A percentile compares a stretch with the other conserved stretches of the same genome.
phyloP scores from a whole-genome alignment of 1,140 invertebrate genomes.

The Parasteatoda tepidariorum region DNA sequence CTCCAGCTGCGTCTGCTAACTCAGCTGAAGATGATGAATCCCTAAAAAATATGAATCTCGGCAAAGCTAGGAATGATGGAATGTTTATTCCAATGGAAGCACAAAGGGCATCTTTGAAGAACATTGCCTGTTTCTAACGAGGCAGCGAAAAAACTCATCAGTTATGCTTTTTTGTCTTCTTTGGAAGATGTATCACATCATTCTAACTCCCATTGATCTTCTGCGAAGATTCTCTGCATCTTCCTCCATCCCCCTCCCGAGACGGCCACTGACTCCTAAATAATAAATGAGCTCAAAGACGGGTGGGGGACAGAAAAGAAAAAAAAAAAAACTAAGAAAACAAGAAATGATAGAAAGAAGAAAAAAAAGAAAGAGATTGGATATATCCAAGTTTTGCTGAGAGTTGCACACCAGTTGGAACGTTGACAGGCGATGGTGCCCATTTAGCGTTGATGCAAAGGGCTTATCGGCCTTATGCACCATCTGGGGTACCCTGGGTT shows the following conservation, averaged over 20 bases:
- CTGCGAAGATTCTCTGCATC: neutral
- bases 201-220: slow-evolving; percentile 56
- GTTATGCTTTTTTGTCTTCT: slow-evolving; percentile 47
- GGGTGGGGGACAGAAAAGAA: slow-evolving; percentile 1
- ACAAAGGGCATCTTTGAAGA: slow-evolving; percentile 60
- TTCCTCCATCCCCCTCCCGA: neutral
- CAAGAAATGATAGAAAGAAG: slow-evolving; percentile 2
- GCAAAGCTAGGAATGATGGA: slow-evolving; percentile 21
- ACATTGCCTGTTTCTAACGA: slow-evolving; percentile 55
- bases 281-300: slow-evolving; percentile 39
- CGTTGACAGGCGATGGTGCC: slow-evolving; percentile 50
- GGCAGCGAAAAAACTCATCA: slow-evolving; percentile 52
- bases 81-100: slow-evolving; percentile 26
- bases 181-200: slow-evolving; percentile 41
- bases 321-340: slow-evolving; percentile 11
- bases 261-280: slow-evolving; percentile 56
- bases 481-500: slow-evolving; percentile 45
- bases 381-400: slow-evolving; percentile 41
- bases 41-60: slow-evolving; percentile 7
- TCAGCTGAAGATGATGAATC: slow-evolving; percentile 17
- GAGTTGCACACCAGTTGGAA: slow-evolving; percentile 58
- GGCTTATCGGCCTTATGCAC: slow-evolving; percentile 50
- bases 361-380: slow-evolving; percentile 10
- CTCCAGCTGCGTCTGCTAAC: neutral
- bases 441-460: slow-evolving; percentile 52